These are phyloP conservation scores for Sinosuthora webbiana DNA, from an alignment of 2,113 vertebrate species.

Conservation along the genomic window DNA sequence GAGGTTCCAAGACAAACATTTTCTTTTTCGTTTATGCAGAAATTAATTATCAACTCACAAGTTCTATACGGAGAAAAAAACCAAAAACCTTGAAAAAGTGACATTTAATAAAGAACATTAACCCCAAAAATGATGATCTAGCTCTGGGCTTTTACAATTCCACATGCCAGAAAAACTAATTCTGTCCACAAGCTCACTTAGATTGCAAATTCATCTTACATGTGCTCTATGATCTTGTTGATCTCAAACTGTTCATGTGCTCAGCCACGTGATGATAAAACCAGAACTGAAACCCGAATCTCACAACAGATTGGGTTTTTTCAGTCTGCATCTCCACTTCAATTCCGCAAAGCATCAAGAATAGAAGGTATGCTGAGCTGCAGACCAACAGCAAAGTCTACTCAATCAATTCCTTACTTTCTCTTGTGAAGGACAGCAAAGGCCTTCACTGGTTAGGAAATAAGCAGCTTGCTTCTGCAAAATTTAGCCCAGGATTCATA, in stretches of 20 bases:
- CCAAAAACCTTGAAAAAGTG: not conserved
- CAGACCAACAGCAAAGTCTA: not conserved
- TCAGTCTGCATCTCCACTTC: not conserved
- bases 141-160: not conserved
- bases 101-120: not conserved
- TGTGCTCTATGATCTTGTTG: not conserved
- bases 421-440: not conserved
- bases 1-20: not conserved
- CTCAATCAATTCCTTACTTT: not conserved
- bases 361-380: not conserved
- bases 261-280: not conserved
- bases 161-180: not conserved
- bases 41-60: not conserved
- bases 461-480: not conserved
- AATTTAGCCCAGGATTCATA: not conserved
- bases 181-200: not conserved
- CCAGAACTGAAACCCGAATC: conserved; percentile 4
- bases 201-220: not conserved
- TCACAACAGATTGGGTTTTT: not conserved
- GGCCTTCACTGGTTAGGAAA: not conserved
- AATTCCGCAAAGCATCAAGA: not conserved
- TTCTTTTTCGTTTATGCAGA: not conserved
- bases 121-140: not conserved
- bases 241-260: not conserved
- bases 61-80: not conserved